Conservation (phyloP, 2,888 invertebrate species). For the Drosophila nigricruria region DNA sequence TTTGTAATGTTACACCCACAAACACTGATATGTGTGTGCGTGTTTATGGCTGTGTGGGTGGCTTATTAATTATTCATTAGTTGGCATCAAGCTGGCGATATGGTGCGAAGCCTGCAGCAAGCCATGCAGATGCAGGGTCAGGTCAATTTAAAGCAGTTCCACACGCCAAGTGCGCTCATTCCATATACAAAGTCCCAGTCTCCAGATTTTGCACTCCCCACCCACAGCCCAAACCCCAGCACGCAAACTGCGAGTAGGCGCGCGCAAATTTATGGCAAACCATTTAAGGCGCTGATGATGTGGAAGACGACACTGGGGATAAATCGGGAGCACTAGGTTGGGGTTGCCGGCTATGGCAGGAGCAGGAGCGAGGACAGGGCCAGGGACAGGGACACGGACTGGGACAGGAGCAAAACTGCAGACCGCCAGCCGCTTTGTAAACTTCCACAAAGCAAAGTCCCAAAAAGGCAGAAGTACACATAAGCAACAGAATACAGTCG, state of each 20-base stretch:
- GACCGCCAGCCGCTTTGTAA: slow-evolving; percentile 35
- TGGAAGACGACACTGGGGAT: slow-evolving; percentile 69
- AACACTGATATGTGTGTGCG: not conserved
- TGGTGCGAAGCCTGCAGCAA: slow-evolving; percentile 49
- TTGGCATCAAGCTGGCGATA: slow-evolving; percentile 75
- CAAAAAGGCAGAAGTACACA: slow-evolving; percentile 26
- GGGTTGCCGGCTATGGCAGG: not conserved
- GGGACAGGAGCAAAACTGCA: slow-evolving; percentile 1
- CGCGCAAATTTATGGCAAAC: slow-evolving; percentile 76
- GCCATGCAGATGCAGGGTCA: slow-evolving; percentile 47
- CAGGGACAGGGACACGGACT: not conserved
- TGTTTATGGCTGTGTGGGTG: slow-evolving; percentile 39
- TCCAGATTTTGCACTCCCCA: not conserved
- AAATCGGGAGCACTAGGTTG: slow-evolving; percentile 51
- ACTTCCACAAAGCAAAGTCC: slow-evolving; percentile 51
- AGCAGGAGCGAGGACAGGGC: not conserved
- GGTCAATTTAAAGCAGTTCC: slow-evolving; percentile 57
- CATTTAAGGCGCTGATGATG: slow-evolving; percentile 80
- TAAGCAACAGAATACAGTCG: slow-evolving; percentile 13
- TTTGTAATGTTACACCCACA: slow-evolving; percentile 20
- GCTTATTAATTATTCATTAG: slow-evolving; percentile 83
- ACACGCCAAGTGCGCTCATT: slow-evolving; percentile 23
- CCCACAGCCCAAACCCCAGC: not conserved
- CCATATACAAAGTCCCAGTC: slow-evolving; percentile 14
- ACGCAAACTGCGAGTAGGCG: slow-evolving; percentile 45